Evolutionary conservation across 1,140 invertebrate genomes (phyloP).

Genomic region (Luehdorfia chinensis): DNA sequence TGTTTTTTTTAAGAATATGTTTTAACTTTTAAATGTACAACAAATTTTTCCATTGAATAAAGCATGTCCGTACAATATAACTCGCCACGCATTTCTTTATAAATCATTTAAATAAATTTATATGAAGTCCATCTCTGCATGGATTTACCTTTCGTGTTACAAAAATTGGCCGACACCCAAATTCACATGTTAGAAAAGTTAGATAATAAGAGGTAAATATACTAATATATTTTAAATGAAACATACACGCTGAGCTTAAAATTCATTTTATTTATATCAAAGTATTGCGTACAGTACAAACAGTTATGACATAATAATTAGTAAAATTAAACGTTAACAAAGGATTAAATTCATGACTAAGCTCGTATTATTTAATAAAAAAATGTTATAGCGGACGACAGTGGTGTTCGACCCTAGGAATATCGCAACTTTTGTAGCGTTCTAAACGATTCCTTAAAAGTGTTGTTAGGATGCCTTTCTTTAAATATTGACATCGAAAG

Average conservation of each 20-base stretch:
- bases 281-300: conserved; percentile 34
- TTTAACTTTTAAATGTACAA: too few relatives aligned
- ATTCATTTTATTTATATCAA: conserved; percentile 42
- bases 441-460: too few relatives aligned
- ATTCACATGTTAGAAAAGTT: too few relatives aligned
- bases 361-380: conserved; percentile 2
- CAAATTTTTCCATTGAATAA: too few relatives aligned
- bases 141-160: conserved; percentile 4
- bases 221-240: conserved; percentile 23
- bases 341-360: conserved; percentile 18
- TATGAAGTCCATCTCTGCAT: conserved; percentile 1
- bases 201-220: too few relatives aligned
- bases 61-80: too few relatives aligned
- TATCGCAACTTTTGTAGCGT: not conserved
- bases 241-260: conserved; percentile 21
- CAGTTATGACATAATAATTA: conserved; percentile 29
- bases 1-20: too few relatives aligned
- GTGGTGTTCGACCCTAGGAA: not conserved
- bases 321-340: conserved; percentile 35
- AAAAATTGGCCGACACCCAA: conserved; percentile 1
- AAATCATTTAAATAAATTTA: too few relatives aligned
- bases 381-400: not conserved
- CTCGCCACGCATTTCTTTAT: too few relatives aligned
- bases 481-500: too few relatives aligned
- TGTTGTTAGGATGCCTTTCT: too few relatives aligned